A percentile compares a stretch with the other conserved stretches of the same genome.
These are phyloP conservation scores for Magallana nippona DNA, from an alignment of 2,888 invertebrate species.

Conservation along the genomic window DNA sequence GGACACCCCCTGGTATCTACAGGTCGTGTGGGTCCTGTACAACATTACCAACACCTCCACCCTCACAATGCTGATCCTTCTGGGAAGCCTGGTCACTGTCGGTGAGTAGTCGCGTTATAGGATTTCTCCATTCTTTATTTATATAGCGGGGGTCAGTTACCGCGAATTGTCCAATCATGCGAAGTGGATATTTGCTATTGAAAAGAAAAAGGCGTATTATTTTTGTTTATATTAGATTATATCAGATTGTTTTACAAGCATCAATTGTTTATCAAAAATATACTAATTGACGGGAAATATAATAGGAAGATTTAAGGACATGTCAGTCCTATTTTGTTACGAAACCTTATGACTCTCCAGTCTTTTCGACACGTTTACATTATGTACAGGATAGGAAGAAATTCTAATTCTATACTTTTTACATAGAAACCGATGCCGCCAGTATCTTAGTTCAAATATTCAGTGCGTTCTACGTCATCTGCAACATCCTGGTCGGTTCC, in stretches of 20 bases:
- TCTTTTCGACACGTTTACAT: no score
- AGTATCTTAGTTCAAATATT: background rate
- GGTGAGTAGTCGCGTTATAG: background rate
- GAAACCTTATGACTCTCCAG: no score
- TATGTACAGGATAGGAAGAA: no score
- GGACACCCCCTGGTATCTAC: background rate
- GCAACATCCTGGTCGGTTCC: background rate
- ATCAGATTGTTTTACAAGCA: no score
- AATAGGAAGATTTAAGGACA: no score
- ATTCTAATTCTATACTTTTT: no score
- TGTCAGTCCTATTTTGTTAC: no score
- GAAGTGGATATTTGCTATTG: no score
- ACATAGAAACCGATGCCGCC: background rate
- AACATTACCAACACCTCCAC: background rate
- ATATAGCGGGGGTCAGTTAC: background rate
- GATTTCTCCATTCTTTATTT: background rate
- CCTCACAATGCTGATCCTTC: background rate
- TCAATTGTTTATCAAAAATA: no score
- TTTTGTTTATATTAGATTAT: no score
- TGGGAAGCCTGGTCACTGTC: background rate
- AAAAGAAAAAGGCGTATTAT: no score
- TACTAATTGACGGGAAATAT: no score
- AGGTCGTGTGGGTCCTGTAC: background rate
- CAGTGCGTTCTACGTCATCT: slow-evolving; percentile 2
- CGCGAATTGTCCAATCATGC: background rate